Evolutionary conservation across 1,140 invertebrate species (phyloP).

Genomic region (Calliopsis andreniformis): DNA sequence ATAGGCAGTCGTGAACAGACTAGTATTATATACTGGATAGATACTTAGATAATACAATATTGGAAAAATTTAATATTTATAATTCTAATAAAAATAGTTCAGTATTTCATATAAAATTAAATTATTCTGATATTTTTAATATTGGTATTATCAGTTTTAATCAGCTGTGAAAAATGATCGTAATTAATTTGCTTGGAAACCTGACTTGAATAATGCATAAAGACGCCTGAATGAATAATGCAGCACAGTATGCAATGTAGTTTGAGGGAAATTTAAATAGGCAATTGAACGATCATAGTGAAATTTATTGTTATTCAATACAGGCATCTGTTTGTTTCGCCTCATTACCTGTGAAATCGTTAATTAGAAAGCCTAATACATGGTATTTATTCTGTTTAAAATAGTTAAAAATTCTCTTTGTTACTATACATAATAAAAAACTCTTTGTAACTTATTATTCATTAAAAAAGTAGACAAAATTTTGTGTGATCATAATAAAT

Average conservation of each 20-base stretch:
- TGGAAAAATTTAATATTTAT: too few species aligned
- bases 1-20: too few species aligned
- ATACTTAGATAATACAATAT: too few species aligned
- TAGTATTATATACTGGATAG: too few species aligned
- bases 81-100: too few species aligned
- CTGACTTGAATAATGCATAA: conserved; percentile 13
- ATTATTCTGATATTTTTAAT: background rate
- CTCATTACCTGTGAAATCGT: background rate
- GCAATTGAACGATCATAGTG: background rate
- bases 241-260: background rate
- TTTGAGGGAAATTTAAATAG: background rate
- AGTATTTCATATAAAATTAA: background rate
- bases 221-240: background rate
- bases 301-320: background rate
- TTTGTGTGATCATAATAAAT: too few species aligned
- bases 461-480: too few species aligned
- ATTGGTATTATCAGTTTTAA: background rate
- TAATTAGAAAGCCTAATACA: background rate
- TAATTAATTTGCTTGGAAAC: conserved; percentile 17
- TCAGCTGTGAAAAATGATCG: background rate
- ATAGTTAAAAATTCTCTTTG: too few species aligned
- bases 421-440: too few species aligned
- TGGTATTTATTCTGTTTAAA: too few species aligned
- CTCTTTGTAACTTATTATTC: too few species aligned
- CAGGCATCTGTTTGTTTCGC: background rate